Evolutionary conservation across 2,888 invertebrate genomes (phyloP), one percentile per base, ranked within the genome.

Genomic region (Acrocyrtus sp.): DNA sequence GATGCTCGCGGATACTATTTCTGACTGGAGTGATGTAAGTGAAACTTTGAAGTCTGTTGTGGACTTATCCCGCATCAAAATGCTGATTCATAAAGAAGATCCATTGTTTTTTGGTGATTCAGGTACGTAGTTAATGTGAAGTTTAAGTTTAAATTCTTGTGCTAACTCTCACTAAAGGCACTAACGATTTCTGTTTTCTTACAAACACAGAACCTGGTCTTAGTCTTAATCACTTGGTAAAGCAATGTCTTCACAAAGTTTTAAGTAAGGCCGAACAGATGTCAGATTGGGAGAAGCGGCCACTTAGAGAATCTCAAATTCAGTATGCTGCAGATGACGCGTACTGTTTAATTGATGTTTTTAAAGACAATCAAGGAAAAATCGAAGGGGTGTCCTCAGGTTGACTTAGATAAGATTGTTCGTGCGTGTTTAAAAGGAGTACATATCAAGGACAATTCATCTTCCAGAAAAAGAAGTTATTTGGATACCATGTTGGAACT

Each of bases 291-390:
- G 92, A 94, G 82, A 88, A 90, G 80, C 87, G 95, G 78, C 95
- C 95, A 10, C 83, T 96, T 60, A 85, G 94, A 54, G 86, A 88
- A 47, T 90, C 90, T 73, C 95, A 96, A 86, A 88, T 94, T 70
- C 84, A 86, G 48, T 95, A 95, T 86, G 95, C 95, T 73, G 95
- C 95, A 34, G 85, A 95, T 61, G 96, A 97, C 87, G 95, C 96
- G 0, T 91, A 89, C 85, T 94, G 95, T 81, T 86, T 97, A 68
- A 84, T 96, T 79, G 90, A 94, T 85, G 87, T 95, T 41, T 94
- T 93, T 85, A 87, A 90, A n/a, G 62, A 88, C 88, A 51, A 84
- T 96, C 47, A 86, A 86, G 80, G 69, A 79, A 26, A 48, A 1
- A n/a, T 24, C 24, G 21, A 62, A 39, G n/a, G n/a, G n/a, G n/a